Evolutionary conservation across 2,113 vertebrate genomes (phyloP).

Genomic region (Vidua macroura): DNA sequence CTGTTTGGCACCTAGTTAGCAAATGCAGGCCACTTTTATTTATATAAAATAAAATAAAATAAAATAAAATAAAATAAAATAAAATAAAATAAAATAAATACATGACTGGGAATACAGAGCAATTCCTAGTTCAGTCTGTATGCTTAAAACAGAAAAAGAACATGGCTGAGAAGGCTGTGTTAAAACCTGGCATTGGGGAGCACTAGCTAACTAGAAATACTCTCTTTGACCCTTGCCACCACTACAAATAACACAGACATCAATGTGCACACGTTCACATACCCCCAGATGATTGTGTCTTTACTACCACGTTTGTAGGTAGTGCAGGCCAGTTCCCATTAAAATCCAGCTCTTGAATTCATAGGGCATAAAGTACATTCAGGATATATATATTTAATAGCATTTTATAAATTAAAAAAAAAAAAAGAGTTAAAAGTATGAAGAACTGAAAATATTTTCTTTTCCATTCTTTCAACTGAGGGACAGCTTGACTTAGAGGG

Average conservation of each 20-base stretch:
- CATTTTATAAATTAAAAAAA: background rate
- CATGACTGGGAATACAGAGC: background rate
- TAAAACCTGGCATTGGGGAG: background rate
- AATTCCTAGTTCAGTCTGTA: background rate
- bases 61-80: background rate
- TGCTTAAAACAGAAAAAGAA: background rate
- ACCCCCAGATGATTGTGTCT: background rate
- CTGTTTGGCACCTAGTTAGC: background rate
- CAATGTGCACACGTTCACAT: background rate
- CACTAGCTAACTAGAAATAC: background rate
- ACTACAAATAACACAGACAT: background rate
- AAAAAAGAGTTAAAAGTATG: background rate
- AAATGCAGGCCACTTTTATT: background rate
- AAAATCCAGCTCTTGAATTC: background rate
- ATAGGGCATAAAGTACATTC: background rate
- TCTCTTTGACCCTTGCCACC: background rate
- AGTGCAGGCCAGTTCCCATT: background rate
- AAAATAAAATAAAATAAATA: background rate
- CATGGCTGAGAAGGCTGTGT: background rate
- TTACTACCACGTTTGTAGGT: background rate
- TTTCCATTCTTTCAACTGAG: background rate
- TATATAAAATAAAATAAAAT: background rate
- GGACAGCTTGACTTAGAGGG: background rate
- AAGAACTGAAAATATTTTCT: background rate
- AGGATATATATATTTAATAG: background rate